Evolutionary conservation across 2,888 invertebrate species (phyloP), one percentile per base, ranked within the genome.

Genomic region (Limulus polyphemus): DNA sequence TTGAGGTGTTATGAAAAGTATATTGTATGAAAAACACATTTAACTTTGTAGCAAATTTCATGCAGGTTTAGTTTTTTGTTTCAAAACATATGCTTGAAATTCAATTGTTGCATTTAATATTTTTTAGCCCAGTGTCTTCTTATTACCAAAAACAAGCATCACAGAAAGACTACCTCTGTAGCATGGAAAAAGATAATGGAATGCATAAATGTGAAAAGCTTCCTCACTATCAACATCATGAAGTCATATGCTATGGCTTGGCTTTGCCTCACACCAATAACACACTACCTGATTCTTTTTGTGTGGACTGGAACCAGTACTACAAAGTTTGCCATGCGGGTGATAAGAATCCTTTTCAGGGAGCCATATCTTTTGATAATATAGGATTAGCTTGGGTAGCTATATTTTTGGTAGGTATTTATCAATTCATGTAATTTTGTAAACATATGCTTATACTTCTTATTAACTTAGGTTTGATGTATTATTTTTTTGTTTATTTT

Each of bases 381-480:
- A 99, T 99, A 73, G 99, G 99, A 69, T 85, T 98, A 73, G 99
- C 99, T 46, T 99, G 99, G 98, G 97, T 99, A 68, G 98, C 99
- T 70, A 99, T 99, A 78, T 68, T 74, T 75, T 84, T 99, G 83
- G 98, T 97, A 81, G 87, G 85, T 82, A 32, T 32, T 32, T 32
- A 32, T 32, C 4, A 32, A 32, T 32, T 32, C 2, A 4, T 32
- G 32, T 32, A 32, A 32, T 32, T 32, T 32, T 32, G 32, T 32
- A 32, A 32, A 32, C 32, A 32, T 32, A 32, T 3, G 2, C 4
- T 32, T 32, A 4, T 32, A 32, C 32, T 32, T 32, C 32, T 32
- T 32, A 32, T 32, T 32, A 32, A 32, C 32, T 32, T 32, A 32
- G 32, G 32, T 32, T 32, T 32, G 2, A 32, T 32, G 32, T 32